Conservation (phyloP, 2,797 vertebrate genomes). For the Xenentodon cancila region DNA sequence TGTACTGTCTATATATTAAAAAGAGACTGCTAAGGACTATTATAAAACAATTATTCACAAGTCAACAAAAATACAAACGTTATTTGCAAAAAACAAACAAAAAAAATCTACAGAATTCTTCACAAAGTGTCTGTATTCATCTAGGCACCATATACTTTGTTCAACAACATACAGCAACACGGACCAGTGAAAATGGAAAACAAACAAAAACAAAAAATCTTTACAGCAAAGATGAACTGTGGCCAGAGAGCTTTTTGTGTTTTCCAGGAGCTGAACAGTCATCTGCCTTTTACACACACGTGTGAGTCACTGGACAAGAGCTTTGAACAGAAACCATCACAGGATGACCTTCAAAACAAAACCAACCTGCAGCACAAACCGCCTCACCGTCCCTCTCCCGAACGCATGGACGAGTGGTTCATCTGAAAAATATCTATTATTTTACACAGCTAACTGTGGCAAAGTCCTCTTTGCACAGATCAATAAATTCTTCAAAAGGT, state of each 20-base stretch:
- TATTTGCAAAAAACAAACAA: constrained; percentile 42
- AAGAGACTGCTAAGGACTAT: constrained; percentile 66
- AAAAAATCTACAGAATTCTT: constrained; percentile 28
- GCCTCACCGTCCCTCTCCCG: neutral
- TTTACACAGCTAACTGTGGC: too few relatives aligned
- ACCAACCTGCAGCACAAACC: constrained; percentile 13
- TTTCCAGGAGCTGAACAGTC: constrained; percentile 26
- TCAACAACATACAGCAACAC: constrained; percentile 27
- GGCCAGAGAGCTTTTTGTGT: constrained; percentile 32
- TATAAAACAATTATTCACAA: constrained; percentile 59
- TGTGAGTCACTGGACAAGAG: constrained; percentile 26
- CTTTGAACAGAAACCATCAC: constrained; percentile 27
- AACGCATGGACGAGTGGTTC: constrained; percentile 1
- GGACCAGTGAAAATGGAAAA: constrained; percentile 37
- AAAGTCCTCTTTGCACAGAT: constrained; percentile 1
- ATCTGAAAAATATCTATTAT: too few relatives aligned
- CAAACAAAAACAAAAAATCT: constrained; percentile 12
- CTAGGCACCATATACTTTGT: constrained; percentile 67
- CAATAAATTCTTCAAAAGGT: constrained; percentile 29
- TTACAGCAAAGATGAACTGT: constrained; percentile 5
- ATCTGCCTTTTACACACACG: constrained; percentile 7
- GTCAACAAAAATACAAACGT: constrained; percentile 43
- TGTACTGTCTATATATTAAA: constrained; percentile 63
- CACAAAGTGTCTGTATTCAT: constrained; percentile 51
- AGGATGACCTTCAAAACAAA: constrained; percentile 21